Conservation (phyloP, 2,888 invertebrate genomes). For the Conistra vaccinii region DNA sequence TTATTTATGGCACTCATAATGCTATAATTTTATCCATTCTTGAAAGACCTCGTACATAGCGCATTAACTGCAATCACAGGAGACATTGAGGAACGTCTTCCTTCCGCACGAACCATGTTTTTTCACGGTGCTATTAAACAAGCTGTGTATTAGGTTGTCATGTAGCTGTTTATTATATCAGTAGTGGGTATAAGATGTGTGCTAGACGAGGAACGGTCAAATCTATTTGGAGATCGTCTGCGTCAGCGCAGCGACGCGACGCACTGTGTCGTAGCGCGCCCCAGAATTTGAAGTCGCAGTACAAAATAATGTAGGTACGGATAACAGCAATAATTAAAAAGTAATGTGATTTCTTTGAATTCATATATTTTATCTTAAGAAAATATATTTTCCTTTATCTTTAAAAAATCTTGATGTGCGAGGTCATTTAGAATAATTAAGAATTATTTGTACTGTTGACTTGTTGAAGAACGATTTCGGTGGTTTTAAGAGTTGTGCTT, state of each 20-base stretch:
- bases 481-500: constrained; percentile 77
- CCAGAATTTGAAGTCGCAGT: constrained; percentile 67
- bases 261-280: constrained; percentile 66
- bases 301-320: constrained; percentile 35
- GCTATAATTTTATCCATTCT: constrained; percentile 12
- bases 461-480: constrained; percentile 63
- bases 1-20: constrained; percentile 60
- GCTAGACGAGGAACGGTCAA: constrained; percentile 78
- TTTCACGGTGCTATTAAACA: constrained; percentile 56
- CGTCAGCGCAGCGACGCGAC: constrained; percentile 71
- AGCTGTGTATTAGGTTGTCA: constrained; percentile 63
- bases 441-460: constrained; percentile 80
- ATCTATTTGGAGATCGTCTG: constrained; percentile 83
- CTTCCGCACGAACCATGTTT: constrained; percentile 69
- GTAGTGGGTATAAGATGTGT: constrained; percentile 61
- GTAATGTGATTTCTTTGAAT: constrained; percentile 45
- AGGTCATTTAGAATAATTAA: constrained; percentile 76
- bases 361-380: constrained; percentile 61
- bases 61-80: not conserved
- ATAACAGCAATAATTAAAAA: constrained; percentile 51
- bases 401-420: constrained; percentile 75
- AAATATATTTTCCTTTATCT: constrained; percentile 58
- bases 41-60: not conserved
- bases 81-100: constrained; percentile 78
- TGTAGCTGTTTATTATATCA: constrained; percentile 68